These are phyloP conservation scores for Matsumurasca onukii DNA, from an alignment of 1,140 invertebrate genomes.

Conservation along the genomic window DNA sequence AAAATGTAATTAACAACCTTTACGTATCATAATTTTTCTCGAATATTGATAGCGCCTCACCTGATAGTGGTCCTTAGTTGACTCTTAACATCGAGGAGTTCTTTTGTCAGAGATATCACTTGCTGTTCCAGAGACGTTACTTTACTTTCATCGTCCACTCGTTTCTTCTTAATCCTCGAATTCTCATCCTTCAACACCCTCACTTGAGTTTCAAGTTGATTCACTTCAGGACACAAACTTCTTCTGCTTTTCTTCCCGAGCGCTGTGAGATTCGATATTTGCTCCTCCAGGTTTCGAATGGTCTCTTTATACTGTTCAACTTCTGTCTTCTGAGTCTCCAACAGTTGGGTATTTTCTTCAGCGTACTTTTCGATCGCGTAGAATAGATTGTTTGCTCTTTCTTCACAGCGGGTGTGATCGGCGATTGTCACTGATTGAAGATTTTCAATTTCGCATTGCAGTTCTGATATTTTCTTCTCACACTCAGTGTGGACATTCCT, in stretches of 20 bases:
- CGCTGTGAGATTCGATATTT: not conserved
- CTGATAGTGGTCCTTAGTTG: not conserved
- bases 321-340: not conserved
- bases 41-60: not conserved
- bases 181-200: constrained; percentile 6
- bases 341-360: not conserved
- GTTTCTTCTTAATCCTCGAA: constrained; percentile 1
- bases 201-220: not conserved
- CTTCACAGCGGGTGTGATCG: not conserved
- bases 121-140: constrained; percentile 1
- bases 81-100: not conserved
- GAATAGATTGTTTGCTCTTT: not conserved
- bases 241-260: not conserved
- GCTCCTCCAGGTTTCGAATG: not conserved
- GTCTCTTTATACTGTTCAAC: not conserved
- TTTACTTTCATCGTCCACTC: not conserved
- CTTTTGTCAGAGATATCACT: not conserved
- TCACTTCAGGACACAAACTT: not conserved
- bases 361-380: constrained; percentile 8
- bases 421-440: not conserved
- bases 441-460: not conserved
- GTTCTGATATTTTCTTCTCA: not conserved
- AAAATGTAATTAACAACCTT: too few species aligned
- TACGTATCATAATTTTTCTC: too few species aligned
- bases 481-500: constrained; percentile 4